Evolutionary conservation across 2,797 vertebrate genomes (phyloP).

Genomic region (Myotis myotis): DNA sequence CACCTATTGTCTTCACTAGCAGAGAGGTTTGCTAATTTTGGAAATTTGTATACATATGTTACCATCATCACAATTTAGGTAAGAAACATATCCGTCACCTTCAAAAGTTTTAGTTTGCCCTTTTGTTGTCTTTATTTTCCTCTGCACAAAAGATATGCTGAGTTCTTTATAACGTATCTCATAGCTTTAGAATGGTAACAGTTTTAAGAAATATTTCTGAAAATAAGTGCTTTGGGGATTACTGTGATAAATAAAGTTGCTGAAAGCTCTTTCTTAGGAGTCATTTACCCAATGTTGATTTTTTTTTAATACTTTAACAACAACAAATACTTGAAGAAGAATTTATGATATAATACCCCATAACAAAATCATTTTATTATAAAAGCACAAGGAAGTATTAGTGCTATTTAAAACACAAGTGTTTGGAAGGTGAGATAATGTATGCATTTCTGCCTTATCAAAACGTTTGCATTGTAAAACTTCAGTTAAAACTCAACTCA

Average conservation of each 20-base stretch:
- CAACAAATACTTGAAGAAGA: not conserved
- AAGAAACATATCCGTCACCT: not conserved
- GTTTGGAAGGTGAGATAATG: not conserved
- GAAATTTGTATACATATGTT: not conserved
- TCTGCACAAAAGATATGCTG: not conserved
- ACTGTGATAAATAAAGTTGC: not conserved
- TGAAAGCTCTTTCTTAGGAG: not conserved
- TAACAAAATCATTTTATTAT: not conserved
- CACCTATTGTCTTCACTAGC: too few species aligned
- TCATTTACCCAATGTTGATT: not conserved
- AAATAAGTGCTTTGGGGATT: not conserved
- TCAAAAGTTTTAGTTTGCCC: not conserved
- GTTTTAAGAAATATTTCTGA: not conserved
- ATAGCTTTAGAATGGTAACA: not conserved
- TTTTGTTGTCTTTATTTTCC: not conserved
- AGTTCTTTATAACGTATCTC: not conserved
- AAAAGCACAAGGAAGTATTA: not conserved
- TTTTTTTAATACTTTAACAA: not conserved
- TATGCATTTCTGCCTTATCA: not conserved
- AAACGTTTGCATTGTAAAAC: not conserved
- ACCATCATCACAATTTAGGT: not conserved
- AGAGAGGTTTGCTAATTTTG: not conserved
- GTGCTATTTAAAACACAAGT: not conserved
- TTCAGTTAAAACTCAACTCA: not conserved
- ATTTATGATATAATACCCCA: not conserved